Percentiles rank a stretch among this genome's conserved stretches.
Evolutionary conservation across 2,888 invertebrate species (phyloP).

Genomic region (Geophilus truncorum): DNA sequence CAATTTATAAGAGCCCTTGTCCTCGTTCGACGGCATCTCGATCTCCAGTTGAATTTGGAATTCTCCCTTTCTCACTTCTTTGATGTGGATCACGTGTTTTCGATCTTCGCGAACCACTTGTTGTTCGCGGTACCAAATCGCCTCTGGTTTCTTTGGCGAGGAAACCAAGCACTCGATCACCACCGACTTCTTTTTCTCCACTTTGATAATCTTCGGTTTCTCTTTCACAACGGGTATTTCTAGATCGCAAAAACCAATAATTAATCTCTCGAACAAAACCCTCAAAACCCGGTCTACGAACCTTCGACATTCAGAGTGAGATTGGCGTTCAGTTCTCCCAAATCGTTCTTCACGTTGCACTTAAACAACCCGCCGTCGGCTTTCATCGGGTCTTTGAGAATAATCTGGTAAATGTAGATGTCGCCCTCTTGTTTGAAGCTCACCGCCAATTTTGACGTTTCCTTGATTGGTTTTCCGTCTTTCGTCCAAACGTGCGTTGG

Average conservation of each 20-base stretch:
- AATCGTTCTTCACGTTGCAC: constrained; percentile 92
- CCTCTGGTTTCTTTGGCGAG: constrained; percentile 86
- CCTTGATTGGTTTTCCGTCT: constrained; percentile 75
- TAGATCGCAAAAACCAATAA: constrained; percentile 45
- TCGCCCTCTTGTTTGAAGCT: constrained; percentile 77
- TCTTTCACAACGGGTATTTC: constrained; percentile 52
- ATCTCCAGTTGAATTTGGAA: constrained; percentile 87
- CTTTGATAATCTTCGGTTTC: constrained; percentile 83
- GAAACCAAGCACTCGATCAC: constrained; percentile 90
- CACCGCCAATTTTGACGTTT: constrained; percentile 74
- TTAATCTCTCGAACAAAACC: neutral
- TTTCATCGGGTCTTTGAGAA: constrained; percentile 82
- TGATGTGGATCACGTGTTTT: constrained; percentile 68
- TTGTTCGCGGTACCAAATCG: constrained; percentile 88
- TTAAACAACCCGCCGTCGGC: constrained; percentile 97
- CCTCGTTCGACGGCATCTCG: constrained; percentile 68
- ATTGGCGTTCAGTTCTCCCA: constrained; percentile 95
- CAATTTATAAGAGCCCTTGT: constrained; percentile 84
- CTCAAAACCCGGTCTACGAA: constrained; percentile 53
- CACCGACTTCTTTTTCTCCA: constrained; percentile 85
- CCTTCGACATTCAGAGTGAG: constrained; percentile 97
- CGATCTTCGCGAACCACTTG: constrained; percentile 70
- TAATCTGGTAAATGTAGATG: constrained; percentile 78
- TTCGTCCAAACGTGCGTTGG: constrained; percentile 94
- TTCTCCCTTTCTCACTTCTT: constrained; percentile 80